These are phyloP conservation scores for Aphelocoma coerulescens DNA, from an alignment of 2,113 vertebrate genomes.

Conservation along the genomic window DNA sequence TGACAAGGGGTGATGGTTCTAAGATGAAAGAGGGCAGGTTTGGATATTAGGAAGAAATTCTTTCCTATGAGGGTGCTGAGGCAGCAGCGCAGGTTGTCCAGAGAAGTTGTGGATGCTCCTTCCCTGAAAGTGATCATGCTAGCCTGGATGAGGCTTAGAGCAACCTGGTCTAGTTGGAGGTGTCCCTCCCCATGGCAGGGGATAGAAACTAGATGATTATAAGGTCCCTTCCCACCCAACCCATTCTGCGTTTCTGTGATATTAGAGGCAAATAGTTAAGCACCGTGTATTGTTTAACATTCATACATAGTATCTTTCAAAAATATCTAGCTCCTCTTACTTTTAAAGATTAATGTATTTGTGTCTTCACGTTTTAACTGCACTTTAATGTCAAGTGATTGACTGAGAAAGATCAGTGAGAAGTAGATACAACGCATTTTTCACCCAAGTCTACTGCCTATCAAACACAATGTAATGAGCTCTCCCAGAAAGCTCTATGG, in stretches of 20 bases:
- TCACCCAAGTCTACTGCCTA: not conserved
- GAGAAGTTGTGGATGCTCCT: not conserved
- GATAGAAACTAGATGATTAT: not conserved
- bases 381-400: not conserved
- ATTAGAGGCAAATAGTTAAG: not conserved
- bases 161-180: not conserved
- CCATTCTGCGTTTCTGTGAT: not conserved
- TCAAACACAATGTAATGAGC: not conserved
- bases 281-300: not conserved
- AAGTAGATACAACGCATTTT: not conserved
- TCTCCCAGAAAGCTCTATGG: not conserved
- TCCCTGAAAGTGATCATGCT: not conserved
- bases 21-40: not conserved
- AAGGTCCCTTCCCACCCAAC: not conserved
- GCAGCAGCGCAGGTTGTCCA: fast-evolving
- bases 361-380: not conserved
- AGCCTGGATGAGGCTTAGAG: not conserved
- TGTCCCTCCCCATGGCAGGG: not conserved
- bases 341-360: not conserved
- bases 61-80: not conserved
- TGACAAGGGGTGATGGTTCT: not conserved
- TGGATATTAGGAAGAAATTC: not conserved
- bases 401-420: not conserved
- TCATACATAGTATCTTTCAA: not conserved
- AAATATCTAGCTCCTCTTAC: not conserved